phyloP scores from a whole-genome alignment of 1,140 invertebrate species.

The Lasioglossum baleicum region DNA sequence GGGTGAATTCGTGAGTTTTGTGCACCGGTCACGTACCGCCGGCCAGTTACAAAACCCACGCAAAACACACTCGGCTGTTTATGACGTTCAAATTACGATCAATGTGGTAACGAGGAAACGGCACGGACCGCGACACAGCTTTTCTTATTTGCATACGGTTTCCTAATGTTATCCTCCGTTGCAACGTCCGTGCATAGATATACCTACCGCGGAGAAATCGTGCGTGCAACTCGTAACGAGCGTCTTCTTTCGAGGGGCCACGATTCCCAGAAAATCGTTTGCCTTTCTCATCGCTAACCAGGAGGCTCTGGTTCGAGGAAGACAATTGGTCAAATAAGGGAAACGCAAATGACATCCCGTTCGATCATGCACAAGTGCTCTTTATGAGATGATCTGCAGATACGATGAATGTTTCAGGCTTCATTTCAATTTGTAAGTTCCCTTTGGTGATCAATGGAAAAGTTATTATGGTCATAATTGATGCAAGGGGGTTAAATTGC shows the following conservation, averaged over 20 bases:
- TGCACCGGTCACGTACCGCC: slow-evolving; percentile 40
- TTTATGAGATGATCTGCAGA: no score
- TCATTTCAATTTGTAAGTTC: no score
- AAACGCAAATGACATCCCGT: no score
- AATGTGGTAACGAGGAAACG: background rate
- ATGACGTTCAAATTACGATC: slow-evolving; percentile 2
- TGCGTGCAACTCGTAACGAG: background rate
- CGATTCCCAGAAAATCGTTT: background rate
- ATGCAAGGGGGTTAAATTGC: no score
- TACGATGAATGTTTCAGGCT: no score
- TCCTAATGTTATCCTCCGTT: background rate
- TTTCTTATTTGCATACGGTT: background rate
- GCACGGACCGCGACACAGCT: background rate
- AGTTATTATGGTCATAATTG: no score
- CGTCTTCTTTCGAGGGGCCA: background rate
- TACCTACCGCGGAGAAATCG: background rate
- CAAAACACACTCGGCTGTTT: background rate
- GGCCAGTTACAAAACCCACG: slow-evolving; percentile 51
- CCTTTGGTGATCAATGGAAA: no score
- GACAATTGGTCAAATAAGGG: no score
- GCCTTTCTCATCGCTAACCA: no score
- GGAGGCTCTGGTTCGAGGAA: no score
- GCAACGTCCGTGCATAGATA: no score
- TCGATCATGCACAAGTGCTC: no score
- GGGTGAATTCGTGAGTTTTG: slow-evolving; percentile 55